Base-by-base conservation (phyloP, 2,797 vertebrate species). In the Lindbergichthys nudifrons region DNA sequence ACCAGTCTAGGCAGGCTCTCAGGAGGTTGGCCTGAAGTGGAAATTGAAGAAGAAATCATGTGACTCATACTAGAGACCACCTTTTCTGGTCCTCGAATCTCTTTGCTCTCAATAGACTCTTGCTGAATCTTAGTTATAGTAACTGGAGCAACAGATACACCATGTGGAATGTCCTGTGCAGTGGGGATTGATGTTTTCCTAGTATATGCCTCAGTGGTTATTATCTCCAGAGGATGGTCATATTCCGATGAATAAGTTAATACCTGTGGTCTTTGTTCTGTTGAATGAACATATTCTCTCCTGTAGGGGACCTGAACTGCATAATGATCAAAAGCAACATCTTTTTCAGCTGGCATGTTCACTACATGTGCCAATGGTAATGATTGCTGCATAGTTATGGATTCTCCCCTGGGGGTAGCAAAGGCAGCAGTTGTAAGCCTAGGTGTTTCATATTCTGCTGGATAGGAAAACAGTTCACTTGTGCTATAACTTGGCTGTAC, bases 1-100 rank as follows among this genome's bases (percentile, higher is more conserved):
- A 96, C 92, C 62, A 96, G 88, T 57, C 87, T 93, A 41, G 96
- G 91, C 46, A 92, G 58, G 39, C 81, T 88, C 82, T 92, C 88
- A 85, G 94, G 83, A 82, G 94, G 92, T 14, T 93, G 91, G 42
- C 93, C 89, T 77, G 93, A 94, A 47, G 93, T 87, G 80, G 96
- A 96, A 85, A 95, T 72, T 88, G 93, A 91, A 75, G 95, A 93
- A 66, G 96, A 94, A 83, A 94, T 93, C 80, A 95, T 76, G 83
- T 96, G 96, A 85, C 96, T 95, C 92, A 93, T 89, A 89, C 94
- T 93, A 65, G 95, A 92, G 51, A 96, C 87, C 16, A 95, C 91
- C 50, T 96, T 94, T 82, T 92, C 94, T 82, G 92, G 92, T 82
- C 94, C 94, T 83, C 90, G 86, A 71, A 96, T 90, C 83, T 92